Evolutionary conservation across 2,888 invertebrate species (phyloP), one percentile per base, ranked within the genome.

Genomic region (Diaphora mendica): DNA sequence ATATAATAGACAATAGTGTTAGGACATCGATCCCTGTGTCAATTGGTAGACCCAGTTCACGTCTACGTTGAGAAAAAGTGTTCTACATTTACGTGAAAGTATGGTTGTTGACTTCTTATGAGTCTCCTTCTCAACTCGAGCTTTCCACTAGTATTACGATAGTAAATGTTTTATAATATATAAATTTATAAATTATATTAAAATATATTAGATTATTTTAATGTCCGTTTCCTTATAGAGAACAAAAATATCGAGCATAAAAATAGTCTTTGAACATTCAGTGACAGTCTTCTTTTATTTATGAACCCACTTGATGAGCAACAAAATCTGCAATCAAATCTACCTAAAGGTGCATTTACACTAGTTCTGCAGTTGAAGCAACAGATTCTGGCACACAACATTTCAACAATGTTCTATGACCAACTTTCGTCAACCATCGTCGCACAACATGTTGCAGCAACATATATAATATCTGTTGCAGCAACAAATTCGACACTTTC

Each of bases 101-200:
- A 94, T 93, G 94, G 94, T 94, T 94, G 94, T 94, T 88, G 92
- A 94, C 92, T 92, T 92, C 91, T 90, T 92, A 92, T 83, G 91
- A 93, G 94, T 93, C 93, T 89, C 88, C 89, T 92, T 93, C 91
- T 91, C 88, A 91, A 92, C 91, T 94, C 94, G 95, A 95, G 95
- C 95, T 95, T 94, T 95, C 92, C 92, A 89, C 86, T 93, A 94
- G 92, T 87, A 82, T 93, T 90, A 91, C 62, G 74, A 73, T 55
- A 75, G 64, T 77, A 73, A 76, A 79, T 82, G 84, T 74, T 72
- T 72, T 78, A 82, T 62, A 62, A 62, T 62, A 62, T 77, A 79
- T 80, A 59, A 74, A 74, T 76, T 78, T 64, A 75, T 77, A 62
- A 72, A 72, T 74, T 68, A 75, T 78, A 84, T 76, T 74, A 76